Base-by-base conservation (phyloP, 2,888 invertebrate genomes). In the Leucoma salicis region DNA sequence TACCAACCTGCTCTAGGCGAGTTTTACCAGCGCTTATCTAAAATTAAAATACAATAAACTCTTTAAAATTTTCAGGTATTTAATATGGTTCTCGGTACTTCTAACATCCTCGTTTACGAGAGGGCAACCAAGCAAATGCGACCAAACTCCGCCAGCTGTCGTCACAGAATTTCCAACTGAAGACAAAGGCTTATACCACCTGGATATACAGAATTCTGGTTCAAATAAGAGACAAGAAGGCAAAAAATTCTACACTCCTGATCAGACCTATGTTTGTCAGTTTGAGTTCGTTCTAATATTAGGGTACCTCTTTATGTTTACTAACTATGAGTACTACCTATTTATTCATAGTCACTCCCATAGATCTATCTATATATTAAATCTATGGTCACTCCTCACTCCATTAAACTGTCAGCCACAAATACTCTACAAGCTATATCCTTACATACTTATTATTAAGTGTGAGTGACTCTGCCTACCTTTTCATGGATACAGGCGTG, bases 191-290 rank as follows among this genome's bases (percentile, higher is more conserved):
- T 39, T 70, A n/a, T 85, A 70, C 51, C 63, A 57, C 14, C 51
- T 86, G 39, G 64, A 67, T 1, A 78, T 87, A 10, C 72, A 71
- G 13, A 78, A 60, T 6, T 49, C 60, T 11, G 50, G 37, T 2
- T 65, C 14, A 55, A 3, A 24, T 16, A 28, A 28, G 13, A 67
- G 48, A 57, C 58, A 60, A 7, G 63, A 51, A 1, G 63, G 54
- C 0, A 57, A 57, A 14, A 56, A 66, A 7, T 61, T 55, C 3
- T 87, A 78, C 31, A 67, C 78, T 2, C 76, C 82, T 0, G 79
- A 74, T 39, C 88, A 88, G 55, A 86, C 87, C 4, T 88, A 88
- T 53, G 78, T 81, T 46, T 71, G 88, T 88, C 70, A 75, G 87
- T 54, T n/a, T 39, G 13, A 15, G 14, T 5, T 5, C 15, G 7